Evolutionary conservation across 2,888 invertebrate species (phyloP), one percentile per base, ranked within the genome.

Genomic region (Eilema sororculum): DNA sequence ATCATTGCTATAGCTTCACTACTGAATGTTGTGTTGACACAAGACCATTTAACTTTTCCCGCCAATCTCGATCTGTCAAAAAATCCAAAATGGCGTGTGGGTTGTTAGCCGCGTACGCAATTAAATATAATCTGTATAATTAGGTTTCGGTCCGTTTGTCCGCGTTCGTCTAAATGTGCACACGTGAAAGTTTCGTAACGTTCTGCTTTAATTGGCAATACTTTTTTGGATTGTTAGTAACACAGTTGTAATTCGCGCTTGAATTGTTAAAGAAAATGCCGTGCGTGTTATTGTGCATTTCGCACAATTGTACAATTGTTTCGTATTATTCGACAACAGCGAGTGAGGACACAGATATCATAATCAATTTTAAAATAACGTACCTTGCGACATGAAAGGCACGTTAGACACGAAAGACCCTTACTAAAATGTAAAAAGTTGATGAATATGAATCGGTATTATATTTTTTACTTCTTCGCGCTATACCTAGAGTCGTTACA

Each of bases 181-280:
- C 75, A 87, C 84, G 81, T 84, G 85, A 79, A 76, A 81, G 82
- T 86, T 86, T 87, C 84, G 80, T 83, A 87, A 87, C 77, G 82
- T 78, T 78, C 78, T 78, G 79, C 74, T 77, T 78, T 87, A 87
- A 88, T 88, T 85, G 81, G 76, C 75, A 77, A 75, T 66, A 74
- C 78, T 81, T 82, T 83, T 81, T 83, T 77, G 81, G 74, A 77
- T 78, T 73, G 75, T 73, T 82, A 73, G 70, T 74, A 69, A 78
- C 83, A 81, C 76, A 81, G 75, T 78, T 78, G 83, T 76, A 84
- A 80, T 79, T 76, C 78, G 72, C 83, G 78, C 76, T 75, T 80
- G 70, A 81, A 82, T 80, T 74, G 78, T 79, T 77, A 72, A 80
- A 75, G 76, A 79, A 79, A 80, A 82, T 73, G 59, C 72, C 71